Evolutionary conservation across 2,797 vertebrate genomes (phyloP), one percentile per base, ranked within the genome.

Genomic region (Falco rusticolus): DNA sequence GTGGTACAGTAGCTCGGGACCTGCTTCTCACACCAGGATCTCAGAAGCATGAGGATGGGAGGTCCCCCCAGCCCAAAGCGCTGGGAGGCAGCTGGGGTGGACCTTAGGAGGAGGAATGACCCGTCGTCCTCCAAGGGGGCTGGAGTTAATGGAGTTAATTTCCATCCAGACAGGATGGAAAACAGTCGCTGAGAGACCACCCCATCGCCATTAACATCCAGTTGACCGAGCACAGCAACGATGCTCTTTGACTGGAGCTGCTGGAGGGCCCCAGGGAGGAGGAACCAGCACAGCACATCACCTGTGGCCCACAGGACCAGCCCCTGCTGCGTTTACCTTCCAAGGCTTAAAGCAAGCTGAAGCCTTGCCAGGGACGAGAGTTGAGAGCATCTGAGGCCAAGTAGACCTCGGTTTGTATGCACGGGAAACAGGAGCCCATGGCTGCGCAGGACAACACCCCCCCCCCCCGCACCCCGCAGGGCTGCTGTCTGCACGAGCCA

Each of bases 151-250:
- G 0, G 69, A 39, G 39, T 39, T 39, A 11, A 39, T 39, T 39
- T 39, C 39, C 39, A 39, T 39, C 39, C 39, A 61, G 75, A 28
- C 4, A 9, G 51, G 31, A 5, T 29, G 34, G 59, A 24, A 74
- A 66, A 53, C 9, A 1, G 19, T 9, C 54, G 43, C 59, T 59
- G 45, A 37, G 68, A 59, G 16, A 56, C 59, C 47, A 37, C 1
- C 33, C 66, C 66, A 65, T 47, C 50, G 47, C 64, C 76, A 24
- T 1, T 51, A 63, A 10, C 64, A 74, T 16, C 59, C 79, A 54
- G 21, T 2, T 74, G 64, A 25, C 25, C 1, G 0, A 6, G 9
- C 18, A 8, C 37, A 54, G 82, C n/a, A n/a, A 18, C 1, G 13
- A 34, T 29, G 76, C 12, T 68, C 64, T 39, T n/a, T 29, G 41